A percentile compares a stretch with the other conserved stretches of the same genome.
Evolutionary conservation across 2,888 invertebrate species (phyloP).

Genomic region (Phengaris arion): DNA sequence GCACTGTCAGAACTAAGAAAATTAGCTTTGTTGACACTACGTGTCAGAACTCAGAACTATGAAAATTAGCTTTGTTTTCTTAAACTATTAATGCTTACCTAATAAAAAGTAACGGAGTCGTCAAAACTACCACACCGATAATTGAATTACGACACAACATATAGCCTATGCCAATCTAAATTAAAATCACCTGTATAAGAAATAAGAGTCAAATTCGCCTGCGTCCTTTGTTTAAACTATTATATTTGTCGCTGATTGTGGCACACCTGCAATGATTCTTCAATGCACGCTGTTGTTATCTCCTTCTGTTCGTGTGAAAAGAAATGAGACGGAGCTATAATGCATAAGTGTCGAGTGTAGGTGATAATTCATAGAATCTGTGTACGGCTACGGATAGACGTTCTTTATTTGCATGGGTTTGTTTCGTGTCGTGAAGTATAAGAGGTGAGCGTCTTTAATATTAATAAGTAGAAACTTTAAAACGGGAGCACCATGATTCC

Average conservation of each 20-base stretch:
- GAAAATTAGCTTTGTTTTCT: conserved; percentile 43
- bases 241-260: conserved; percentile 42
- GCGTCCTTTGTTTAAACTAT: conserved; percentile 32
- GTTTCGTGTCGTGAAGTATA: conserved; percentile 33
- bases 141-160: conserved; percentile 36
- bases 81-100: conserved; percentile 45
- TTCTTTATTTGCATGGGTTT: conserved; percentile 41
- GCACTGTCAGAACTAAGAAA: conserved; percentile 36
- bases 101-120: conserved; percentile 51
- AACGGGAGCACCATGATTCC: background rate
- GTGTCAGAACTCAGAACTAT: conserved; percentile 34
- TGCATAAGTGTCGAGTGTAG: conserved; percentile 37
- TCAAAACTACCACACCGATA: conserved; percentile 60
- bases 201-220: conserved; percentile 37
- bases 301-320: conserved; percentile 40
- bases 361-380: conserved; percentile 62
- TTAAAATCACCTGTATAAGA: background rate
- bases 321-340: conserved; percentile 43
- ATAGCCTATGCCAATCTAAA: background rate
- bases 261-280: conserved; percentile 44
- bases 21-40: conserved; percentile 40
- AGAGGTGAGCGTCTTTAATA: conserved; percentile 22
- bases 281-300: conserved; percentile 35
- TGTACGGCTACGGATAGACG: conserved; percentile 39
- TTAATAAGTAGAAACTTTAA: background rate